These are phyloP conservation scores for Therioaphis trifolii DNA, from an alignment of 2,888 invertebrate genomes.

Conservation along the genomic window DNA sequence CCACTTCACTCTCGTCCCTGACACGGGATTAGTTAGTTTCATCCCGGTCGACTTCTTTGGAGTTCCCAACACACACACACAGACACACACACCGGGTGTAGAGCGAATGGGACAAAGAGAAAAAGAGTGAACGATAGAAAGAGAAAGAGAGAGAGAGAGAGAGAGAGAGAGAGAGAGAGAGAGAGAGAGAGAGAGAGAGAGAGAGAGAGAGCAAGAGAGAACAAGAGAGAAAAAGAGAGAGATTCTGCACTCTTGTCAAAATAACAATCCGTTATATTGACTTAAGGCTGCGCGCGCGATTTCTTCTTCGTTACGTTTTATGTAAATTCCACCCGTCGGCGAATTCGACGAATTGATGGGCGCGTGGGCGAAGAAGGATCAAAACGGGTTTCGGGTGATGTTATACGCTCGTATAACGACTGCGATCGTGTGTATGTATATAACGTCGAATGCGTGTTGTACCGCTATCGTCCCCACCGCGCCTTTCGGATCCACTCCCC, in stretches of 20 bases:
- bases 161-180: no score
- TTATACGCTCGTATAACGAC: no score
- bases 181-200: no score
- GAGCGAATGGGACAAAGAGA: no score
- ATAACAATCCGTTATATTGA: conserved; percentile 43
- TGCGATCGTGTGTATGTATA: no score
- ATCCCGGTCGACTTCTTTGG: conserved; percentile 27
- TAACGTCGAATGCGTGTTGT: neutral
- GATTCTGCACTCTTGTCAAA: conserved; percentile 40
- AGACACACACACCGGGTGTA: neutral
- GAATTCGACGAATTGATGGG: neutral
- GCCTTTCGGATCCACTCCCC: neutral
- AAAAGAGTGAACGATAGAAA: no score
- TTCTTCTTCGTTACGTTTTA: neutral
- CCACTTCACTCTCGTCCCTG: neutral
- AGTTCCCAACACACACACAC: no score
- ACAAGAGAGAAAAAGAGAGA: no score
- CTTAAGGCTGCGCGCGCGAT: conserved; percentile 1
- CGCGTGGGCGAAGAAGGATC: neutral
- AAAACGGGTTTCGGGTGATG: no score
- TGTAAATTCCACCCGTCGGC: neutral
- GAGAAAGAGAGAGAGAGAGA: neutral
- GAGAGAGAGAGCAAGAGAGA: no score
- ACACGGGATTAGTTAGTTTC: conserved; percentile 46
- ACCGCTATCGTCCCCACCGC: no score